phyloP scores from a whole-genome alignment of 2,888 invertebrate species.

The Nymphalis c-album region DNA sequence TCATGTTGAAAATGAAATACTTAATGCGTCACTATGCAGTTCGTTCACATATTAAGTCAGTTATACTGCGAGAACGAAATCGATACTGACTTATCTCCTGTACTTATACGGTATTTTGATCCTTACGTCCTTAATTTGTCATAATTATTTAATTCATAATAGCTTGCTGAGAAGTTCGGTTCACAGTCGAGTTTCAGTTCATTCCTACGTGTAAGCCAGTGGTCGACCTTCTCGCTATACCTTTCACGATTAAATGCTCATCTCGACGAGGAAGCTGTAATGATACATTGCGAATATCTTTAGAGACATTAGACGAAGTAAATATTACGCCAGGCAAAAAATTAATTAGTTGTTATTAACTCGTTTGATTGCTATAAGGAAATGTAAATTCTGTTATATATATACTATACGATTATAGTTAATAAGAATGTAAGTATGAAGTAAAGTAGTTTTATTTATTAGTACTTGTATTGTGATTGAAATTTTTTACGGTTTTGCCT shows the following conservation, averaged over 20 bases:
- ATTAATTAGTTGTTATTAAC: background rate
- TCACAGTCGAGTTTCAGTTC: background rate
- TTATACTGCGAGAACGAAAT: background rate
- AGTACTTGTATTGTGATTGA: too few species aligned
- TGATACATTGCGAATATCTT: background rate
- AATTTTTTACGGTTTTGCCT: too few species aligned
- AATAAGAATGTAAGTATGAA: too few species aligned
- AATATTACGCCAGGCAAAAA: background rate
- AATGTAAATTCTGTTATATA: too few species aligned
- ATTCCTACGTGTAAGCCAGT: background rate
- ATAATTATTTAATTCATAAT: slow-evolving; percentile 1
- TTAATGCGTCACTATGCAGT: slow-evolving; percentile 28
- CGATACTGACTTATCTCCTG: too few species aligned
- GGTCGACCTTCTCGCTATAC: slow-evolving; percentile 28
- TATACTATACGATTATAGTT: too few species aligned
- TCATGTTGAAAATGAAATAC: slow-evolving; percentile 23
- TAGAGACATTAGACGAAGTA: slow-evolving; percentile 2
- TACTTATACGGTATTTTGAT: background rate
- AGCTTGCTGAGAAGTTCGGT: background rate
- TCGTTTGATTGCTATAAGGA: background rate
- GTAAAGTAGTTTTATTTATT: too few species aligned
- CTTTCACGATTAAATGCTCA: slow-evolving; percentile 28
- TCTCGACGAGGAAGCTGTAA: slow-evolving; percentile 21
- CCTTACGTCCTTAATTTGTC: background rate
- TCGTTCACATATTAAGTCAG: slow-evolving; percentile 30